Evolutionary conservation across 2,797 vertebrate genomes (phyloP).

Genomic region (Hephaestus fuliginosus): DNA sequence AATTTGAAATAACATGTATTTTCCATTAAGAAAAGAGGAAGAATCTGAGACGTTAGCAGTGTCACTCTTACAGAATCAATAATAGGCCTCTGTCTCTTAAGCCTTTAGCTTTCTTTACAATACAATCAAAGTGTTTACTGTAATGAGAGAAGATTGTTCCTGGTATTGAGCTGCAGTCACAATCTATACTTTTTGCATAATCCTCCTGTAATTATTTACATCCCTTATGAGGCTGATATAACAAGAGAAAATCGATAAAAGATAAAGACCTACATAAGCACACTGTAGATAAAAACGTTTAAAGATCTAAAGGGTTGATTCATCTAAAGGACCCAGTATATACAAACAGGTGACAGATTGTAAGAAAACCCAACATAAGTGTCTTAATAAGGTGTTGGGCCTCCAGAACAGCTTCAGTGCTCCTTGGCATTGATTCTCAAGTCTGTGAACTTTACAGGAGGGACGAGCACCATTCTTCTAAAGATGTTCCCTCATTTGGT

Average conservation of each 20-base stretch:
- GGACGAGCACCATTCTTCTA: too few relatives aligned
- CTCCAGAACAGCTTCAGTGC: too few relatives aligned
- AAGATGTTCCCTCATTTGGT: too few relatives aligned
- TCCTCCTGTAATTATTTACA: conserved; percentile 19
- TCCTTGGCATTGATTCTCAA: too few relatives aligned
- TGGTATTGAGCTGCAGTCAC: conserved; percentile 14
- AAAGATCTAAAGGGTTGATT: neutral
- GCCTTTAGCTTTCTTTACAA: neutral
- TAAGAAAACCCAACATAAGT: too few relatives aligned
- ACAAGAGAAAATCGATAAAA: conserved; percentile 19
- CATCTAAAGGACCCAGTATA: neutral
- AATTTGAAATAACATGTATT: conserved; percentile 8
- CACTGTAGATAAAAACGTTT: neutral
- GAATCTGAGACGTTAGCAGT: neutral
- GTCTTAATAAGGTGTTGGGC: too few relatives aligned
- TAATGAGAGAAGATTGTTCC: conserved; percentile 2
- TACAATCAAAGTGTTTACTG: conserved; percentile 10
- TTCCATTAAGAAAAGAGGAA: conserved; percentile 1
- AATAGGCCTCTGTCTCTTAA: neutral
- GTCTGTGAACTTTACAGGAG: too few relatives aligned
- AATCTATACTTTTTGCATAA: conserved; percentile 1
- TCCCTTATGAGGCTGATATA: neutral
- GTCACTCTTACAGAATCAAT: conserved; percentile 12
- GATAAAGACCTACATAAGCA: conserved; percentile 15
- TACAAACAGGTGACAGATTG: too few relatives aligned